These are phyloP conservation scores for Peromyscus melanophrys DNA, from an alignment of 2,797 vertebrate species.

Conservation along the genomic window DNA sequence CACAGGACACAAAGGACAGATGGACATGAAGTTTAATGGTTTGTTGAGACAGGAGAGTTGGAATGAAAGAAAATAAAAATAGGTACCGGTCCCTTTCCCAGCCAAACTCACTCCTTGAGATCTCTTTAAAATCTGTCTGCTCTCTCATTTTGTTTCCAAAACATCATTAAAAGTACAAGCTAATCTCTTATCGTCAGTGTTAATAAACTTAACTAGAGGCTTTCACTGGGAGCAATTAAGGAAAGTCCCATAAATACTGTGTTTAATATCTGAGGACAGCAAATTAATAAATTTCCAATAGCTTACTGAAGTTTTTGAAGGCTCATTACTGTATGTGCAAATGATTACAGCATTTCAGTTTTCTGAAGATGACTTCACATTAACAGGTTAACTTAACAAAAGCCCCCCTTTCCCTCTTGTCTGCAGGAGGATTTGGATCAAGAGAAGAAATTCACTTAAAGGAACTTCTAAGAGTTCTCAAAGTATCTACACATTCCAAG, in stretches of 20 bases:
- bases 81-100: not conserved
- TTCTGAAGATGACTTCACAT: constrained; percentile 41
- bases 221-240: constrained; percentile 22
- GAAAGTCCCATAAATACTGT: not conserved
- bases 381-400: not conserved
- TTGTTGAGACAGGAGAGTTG: constrained; percentile 71
- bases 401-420: not conserved
- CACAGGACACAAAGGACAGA: constrained; percentile 75
- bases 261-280: constrained; percentile 28
- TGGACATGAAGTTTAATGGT: constrained; percentile 64
- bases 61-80: constrained; percentile 32
- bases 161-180: constrained; percentile 9
- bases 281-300: constrained; percentile 65
- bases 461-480: constrained; percentile 40
- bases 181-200: constrained; percentile 33
- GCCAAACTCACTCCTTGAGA: not conserved
- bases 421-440: constrained; percentile 51
- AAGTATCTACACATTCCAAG: constrained; percentile 32
- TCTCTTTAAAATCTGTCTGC: constrained; percentile 15
- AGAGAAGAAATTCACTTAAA: constrained; percentile 28
- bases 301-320: constrained; percentile 44
- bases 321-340: not conserved
- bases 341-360: not conserved
- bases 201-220: constrained; percentile 17
- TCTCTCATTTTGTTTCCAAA: constrained; percentile 42